Conservation (phyloP, 2,888 invertebrate species). For the Gisinianus flammeolus region DNA sequence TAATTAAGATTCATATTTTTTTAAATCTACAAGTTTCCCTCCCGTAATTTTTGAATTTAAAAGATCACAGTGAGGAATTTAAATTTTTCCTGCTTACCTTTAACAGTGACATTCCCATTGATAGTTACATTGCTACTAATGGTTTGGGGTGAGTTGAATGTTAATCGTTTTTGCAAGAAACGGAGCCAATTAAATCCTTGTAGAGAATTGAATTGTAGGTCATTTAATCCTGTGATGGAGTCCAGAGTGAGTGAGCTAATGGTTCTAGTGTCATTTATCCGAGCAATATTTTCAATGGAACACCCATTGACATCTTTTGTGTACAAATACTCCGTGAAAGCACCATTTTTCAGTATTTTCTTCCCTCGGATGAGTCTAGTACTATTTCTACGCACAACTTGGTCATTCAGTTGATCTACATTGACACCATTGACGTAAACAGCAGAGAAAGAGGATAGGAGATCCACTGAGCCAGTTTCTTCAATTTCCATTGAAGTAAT, state of each 20-base stretch:
- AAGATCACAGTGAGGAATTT: too few species aligned
- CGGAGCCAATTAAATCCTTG: slow-evolving; percentile 33
- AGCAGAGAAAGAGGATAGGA: slow-evolving; percentile 9
- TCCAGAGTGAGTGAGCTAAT: slow-evolving; percentile 36
- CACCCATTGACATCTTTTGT: slow-evolving; percentile 22
- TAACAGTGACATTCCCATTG: slow-evolving; percentile 25
- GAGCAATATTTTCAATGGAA: slow-evolving; percentile 36
- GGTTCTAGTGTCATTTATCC: slow-evolving; percentile 26
- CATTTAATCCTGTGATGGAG: slow-evolving; percentile 1
- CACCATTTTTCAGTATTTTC: slow-evolving; percentile 27
- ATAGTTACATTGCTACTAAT: slow-evolving; percentile 42
- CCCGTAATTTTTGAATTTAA: too few species aligned
- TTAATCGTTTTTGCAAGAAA: slow-evolving; percentile 42
- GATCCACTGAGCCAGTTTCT: neutral
- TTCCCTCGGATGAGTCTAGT: slow-evolving; percentile 10
- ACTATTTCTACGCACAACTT: slow-evolving; percentile 28
- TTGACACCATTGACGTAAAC: slow-evolving; percentile 36
- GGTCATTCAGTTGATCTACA: slow-evolving; percentile 28
- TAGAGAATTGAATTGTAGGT: slow-evolving; percentile 32
- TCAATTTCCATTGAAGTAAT: slow-evolving; percentile 1
- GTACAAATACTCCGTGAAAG: slow-evolving; percentile 6
- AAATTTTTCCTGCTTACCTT: too few species aligned
- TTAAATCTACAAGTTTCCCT: too few species aligned
- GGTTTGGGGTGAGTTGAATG: slow-evolving; percentile 33
- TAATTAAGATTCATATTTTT: too few species aligned